Evolutionary conservation across 2,113 vertebrate genomes (phyloP), one percentile per base, ranked within the genome.

Genomic region (Cebidichthys violaceus): DNA sequence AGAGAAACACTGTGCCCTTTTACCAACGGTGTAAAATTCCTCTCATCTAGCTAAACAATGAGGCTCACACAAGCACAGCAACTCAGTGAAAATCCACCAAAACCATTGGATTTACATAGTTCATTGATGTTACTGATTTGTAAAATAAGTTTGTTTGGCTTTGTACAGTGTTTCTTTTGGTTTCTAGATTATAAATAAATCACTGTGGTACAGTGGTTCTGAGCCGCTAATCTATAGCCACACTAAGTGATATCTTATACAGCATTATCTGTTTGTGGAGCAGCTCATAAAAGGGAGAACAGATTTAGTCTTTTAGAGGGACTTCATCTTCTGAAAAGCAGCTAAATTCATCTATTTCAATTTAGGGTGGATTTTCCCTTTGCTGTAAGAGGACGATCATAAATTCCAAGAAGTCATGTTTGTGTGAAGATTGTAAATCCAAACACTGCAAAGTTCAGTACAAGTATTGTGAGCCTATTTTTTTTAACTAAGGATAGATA

Each of bases 361-460:
- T 50, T 79, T 27, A 29, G 15, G 39, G 22, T 29, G 24, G 50
- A 80, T 82, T 75, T 66, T 31, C 11, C 41, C 5, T 69, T 29
- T 50, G 1, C 24, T 47, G 1, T 41, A 47, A 73, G 10, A 4
- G 15, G 27, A 39, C 33, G 35, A 72, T 33, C 14, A 50, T 67
- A 24, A 59, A 73, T 74, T 64, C 41, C n/a, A 54, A 73, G 18
- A 67, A 61, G 11, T 52, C 24, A 17, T 0, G 66, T 55, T 50
- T 35, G 10, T 31, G 4, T 22, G 1, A 8, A 45, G 27, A 43
- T n/a, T 57, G 29, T 31, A 22, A 43, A 29, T 50, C 47, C 6
- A 50, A 52, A 37, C 43, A 27, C 3, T 50, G n/a, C 31, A 62
- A 35, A 37, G 22, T 43, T n/a, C 11, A 59, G 24, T 60, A 2